Conservation (phyloP, 2,888 invertebrate genomes). For the Lithophane leautieri region DNA sequence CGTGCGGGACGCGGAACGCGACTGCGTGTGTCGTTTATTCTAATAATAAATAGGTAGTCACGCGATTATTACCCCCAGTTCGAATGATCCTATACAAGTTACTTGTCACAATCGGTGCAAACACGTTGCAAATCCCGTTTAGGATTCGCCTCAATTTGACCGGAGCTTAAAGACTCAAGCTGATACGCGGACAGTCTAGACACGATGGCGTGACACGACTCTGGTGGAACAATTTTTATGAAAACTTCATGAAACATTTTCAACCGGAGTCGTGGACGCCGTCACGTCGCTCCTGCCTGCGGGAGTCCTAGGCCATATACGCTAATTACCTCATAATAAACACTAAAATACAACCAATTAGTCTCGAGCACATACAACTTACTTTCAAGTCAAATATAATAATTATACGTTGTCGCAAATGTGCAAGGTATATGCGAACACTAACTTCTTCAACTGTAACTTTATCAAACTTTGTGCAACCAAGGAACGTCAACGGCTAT, state of each 20-base stretch:
- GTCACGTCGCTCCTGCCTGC: no score
- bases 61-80: background rate
- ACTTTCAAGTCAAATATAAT: no score
- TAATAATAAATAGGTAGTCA: background rate
- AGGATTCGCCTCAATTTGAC: no score
- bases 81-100: no score
- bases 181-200: no score
- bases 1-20: background rate
- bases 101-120: background rate
- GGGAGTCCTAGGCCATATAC: background rate
- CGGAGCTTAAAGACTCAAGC: background rate
- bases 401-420: background rate
- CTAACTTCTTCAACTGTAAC: background rate
- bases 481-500: background rate
- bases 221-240: background rate
- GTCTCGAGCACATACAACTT: no score
- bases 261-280: no score
- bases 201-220: background rate
- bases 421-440: constrained; percentile 9
- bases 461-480: background rate
- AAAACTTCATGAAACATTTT: no score
- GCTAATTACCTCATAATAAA: background rate
- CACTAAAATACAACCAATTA: background rate
- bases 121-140: no score
- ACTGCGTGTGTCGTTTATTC: background rate